Evolutionary conservation across 2,113 vertebrate genomes (phyloP).

Genomic region (Grantiella picta): DNA sequence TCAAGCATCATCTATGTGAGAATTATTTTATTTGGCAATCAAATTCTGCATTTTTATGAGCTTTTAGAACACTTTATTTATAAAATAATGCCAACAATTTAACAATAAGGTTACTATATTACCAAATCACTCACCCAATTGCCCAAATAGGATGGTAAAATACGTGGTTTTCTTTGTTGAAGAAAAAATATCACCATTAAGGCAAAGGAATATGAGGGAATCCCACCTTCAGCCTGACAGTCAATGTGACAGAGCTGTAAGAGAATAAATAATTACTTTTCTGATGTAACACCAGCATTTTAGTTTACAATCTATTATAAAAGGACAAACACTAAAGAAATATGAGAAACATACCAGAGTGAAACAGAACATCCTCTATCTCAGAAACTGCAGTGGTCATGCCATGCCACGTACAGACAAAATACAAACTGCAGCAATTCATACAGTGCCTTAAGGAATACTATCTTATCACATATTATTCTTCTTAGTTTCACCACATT

Average conservation of each 20-base stretch:
- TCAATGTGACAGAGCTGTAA: constrained; percentile 93
- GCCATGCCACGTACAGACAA: background rate
- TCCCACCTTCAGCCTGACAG: constrained; percentile 94
- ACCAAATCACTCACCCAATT: constrained; percentile 80
- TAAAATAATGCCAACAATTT: background rate
- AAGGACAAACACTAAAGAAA: background rate
- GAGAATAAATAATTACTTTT: constrained; percentile 4
- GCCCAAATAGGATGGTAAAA: constrained; percentile 93
- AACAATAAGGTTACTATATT: background rate
- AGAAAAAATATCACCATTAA: constrained; percentile 99
- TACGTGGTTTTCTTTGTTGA: constrained; percentile 89
- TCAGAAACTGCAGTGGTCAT: background rate
- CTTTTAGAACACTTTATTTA: background rate
- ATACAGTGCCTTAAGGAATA: background rate
- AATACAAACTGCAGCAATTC: background rate
- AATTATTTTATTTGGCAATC: background rate
- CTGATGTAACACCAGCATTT: background rate
- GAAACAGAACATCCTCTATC: background rate
- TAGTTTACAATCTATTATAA: background rate
- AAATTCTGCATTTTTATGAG: background rate
- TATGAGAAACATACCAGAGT: background rate
- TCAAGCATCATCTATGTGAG: background rate
- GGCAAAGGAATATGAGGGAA: constrained; percentile 95
- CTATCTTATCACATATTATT: background rate
- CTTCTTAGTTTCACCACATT: background rate